phyloP scores from a whole-genome alignment of 2,113 vertebrate genomes.

The Phylloscopus whistleri region DNA sequence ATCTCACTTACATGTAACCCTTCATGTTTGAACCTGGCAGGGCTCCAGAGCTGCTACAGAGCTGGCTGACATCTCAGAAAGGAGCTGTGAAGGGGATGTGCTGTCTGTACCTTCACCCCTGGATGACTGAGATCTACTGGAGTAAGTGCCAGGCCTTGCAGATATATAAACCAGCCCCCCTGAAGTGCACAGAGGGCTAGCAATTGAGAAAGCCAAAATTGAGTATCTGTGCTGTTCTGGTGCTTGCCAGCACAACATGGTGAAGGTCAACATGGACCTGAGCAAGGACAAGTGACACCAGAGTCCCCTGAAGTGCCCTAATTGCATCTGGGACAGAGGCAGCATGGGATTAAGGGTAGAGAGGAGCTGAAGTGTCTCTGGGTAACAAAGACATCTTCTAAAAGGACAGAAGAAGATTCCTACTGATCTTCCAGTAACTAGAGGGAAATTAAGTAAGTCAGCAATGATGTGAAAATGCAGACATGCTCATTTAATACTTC shows the following conservation, averaged over 20 bases:
- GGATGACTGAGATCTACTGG: background rate
- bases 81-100: background rate
- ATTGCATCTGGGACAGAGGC: background rate
- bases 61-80: background rate
- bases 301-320: background rate
- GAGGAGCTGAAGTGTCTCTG: background rate
- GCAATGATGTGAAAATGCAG: background rate
- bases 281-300: background rate
- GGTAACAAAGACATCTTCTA: background rate
- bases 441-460: background rate
- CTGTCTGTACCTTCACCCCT: rapidly evolving
- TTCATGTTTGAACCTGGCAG: background rate
- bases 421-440: background rate
- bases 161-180: background rate
- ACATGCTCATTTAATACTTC: background rate
- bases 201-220: background rate
- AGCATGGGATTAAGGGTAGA: background rate
- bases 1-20: background rate
- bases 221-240: background rate
- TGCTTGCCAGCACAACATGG: rapidly evolving
- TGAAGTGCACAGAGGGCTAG: background rate
- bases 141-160: background rate
- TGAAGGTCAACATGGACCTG: background rate
- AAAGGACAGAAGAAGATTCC: background rate
- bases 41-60: background rate